A percentile compares a stretch with the other conserved stretches of the same genome.
Evolutionary conservation across 1,140 invertebrate species (phyloP).

Genomic region (Amyelois transitella): DNA sequence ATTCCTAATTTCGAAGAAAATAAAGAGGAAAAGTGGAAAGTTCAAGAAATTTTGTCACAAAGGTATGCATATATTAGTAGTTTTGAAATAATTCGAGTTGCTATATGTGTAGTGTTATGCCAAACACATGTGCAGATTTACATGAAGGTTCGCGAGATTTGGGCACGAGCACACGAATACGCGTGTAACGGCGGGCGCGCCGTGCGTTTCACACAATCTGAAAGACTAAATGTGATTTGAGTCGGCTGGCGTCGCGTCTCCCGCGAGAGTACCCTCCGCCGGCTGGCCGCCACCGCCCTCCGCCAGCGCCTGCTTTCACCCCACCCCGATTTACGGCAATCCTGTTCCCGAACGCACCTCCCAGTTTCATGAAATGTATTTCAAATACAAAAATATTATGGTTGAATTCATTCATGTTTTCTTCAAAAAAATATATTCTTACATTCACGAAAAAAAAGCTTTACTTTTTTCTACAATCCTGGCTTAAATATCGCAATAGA

Average conservation of each 20-base stretch:
- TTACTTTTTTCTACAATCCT: too few relatives aligned
- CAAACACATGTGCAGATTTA: not conserved
- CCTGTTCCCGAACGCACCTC: not conserved
- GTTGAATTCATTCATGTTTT: too few relatives aligned
- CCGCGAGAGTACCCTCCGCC: constrained; percentile 41
- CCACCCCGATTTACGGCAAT: constrained; percentile 10
- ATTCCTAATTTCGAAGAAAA: too few relatives aligned
- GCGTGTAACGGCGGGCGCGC: constrained; percentile 11
- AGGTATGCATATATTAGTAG: not conserved
- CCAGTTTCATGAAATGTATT: not conserved
- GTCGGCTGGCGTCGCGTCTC: constrained; percentile 21
- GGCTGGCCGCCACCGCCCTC: constrained; percentile 19
- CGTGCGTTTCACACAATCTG: constrained; percentile 40
- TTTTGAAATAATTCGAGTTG: not conserved
- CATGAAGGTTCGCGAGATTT: not conserved
- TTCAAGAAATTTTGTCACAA: not conserved
- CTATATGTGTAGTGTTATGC: constrained; percentile 1
- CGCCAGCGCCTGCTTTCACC: constrained; percentile 16
- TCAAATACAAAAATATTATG: too few relatives aligned
- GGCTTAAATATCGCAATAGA: too few relatives aligned
- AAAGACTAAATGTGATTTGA: constrained; percentile 58
- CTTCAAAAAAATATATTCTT: too few relatives aligned
- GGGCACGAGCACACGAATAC: constrained; percentile 1
- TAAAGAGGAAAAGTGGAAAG: too few relatives aligned
- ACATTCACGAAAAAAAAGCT: too few relatives aligned